Base-by-base conservation (phyloP, 2,797 vertebrate genomes). In the Pelodytes ibericus region DNA sequence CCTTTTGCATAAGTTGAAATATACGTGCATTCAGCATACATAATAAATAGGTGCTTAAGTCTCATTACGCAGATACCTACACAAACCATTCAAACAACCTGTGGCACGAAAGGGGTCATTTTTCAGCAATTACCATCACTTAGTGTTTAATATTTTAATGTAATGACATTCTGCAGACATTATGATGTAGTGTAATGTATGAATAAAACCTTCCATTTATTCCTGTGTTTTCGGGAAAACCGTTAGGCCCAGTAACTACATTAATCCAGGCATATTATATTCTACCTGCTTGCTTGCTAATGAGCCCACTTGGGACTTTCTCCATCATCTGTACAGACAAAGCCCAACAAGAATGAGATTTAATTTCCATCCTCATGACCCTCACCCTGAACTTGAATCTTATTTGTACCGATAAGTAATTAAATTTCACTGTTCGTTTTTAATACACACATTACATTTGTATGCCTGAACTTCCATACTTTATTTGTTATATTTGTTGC, bases 291-390 rank as follows among this genome's bases (percentile, higher is more conserved):
- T 77, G 70, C 27, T 69, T 68, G 74, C 74, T 84, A 85, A 83
- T 84, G 81, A 81, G 81, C 7, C 69, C 67, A 79, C 80, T 72
- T 33, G 67, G 76, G 81, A 83, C 73, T 84, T 80, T 16, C 60
- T 67, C 66, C 74, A 67, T 83, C 80, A 73, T 73, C 74, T 80
- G 74, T 80, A 78, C 81, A 30, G 47, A 70, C 51, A 78, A 83
- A 79, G n/a, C 0, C 5, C 30, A 61, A 18, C 71, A 71, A 81
- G 56, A 80, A 68, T 8, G 72, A 36, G 33, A 57, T 24, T 27
- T 75, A 47, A 74, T 79, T 31, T 71, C 72, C 73, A 82, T 78
- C 70, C 78, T 72, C 82, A 82, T 72, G 81, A 74, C 39, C 44
- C 57, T 80, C 49, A 64, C 24, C 57, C 78, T 80, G 81, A 82